Evolutionary conservation across 92 coral and sea anemone genomes (phyloP), one percentile per base, ranked within the genome.

Genomic region (Phenganax marumi): DNA sequence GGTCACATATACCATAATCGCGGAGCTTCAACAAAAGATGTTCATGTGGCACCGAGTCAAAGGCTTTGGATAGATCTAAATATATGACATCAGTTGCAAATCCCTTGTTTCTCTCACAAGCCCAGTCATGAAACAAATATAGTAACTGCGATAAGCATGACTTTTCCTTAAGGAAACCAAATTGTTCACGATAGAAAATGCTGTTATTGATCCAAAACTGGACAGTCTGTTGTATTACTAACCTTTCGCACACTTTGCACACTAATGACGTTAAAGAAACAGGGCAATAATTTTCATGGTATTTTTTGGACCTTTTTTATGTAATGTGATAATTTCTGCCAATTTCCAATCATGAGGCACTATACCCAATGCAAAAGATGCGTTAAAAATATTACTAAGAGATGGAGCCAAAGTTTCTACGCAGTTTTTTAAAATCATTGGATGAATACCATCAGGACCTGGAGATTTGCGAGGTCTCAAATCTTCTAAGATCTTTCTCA

Each of bases 61-160:
- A 87, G 0, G 90, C 85, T 70, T 87, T 87, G 43, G 87, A 77
- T 33, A 87, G 3, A 62, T 87, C 90, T 52, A 87, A 70, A 64
- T 69, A 83, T 2, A 87, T 46, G 64, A 81, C 83, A 81, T 86
- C 89, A 25, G 70, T 81, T 81, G 85, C 22, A 52, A 47, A 23
- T 3, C 85, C 60, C 70, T 73, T 83, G 50, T 73, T 83, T 83
- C 81, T 72, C 65, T 83, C 81, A 7, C 49, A 47, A 49, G 85
- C 80, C 79, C 70, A 82, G 50, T 82, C 70, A 26, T 82, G 62
- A 82, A 82, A 82, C 64, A 61, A 51, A 12, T 70, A 73, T 72
- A 84, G 79, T 21, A 74, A 18, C 18, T 84, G 87, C 10, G 87
- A 84, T 6, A 62, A 55, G 66, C 82, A 75, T 33, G 87, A 84